These are phyloP conservation scores for Perognathus longimembris DNA, from an alignment of 2,113 vertebrate genomes.

Conservation along the genomic window DNA sequence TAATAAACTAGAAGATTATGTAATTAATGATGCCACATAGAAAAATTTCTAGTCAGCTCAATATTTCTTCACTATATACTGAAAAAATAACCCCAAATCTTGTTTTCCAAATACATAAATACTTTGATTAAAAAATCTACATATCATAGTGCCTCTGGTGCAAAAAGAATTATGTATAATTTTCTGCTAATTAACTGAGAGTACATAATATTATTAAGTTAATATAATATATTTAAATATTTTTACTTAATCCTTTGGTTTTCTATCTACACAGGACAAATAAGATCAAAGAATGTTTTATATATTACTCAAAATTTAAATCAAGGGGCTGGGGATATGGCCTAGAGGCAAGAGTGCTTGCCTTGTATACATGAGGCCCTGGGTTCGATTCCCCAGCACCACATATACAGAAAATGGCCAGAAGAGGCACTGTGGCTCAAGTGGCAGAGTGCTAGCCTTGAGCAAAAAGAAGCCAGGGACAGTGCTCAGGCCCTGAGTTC, in stretches of 20 bases:
- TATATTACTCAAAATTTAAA: slow-evolving; percentile 45
- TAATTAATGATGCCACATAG: not conserved
- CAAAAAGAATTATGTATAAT: not conserved
- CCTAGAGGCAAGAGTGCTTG: no score
- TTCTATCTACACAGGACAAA: not conserved
- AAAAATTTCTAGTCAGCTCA: not conserved
- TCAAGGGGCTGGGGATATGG: no score
- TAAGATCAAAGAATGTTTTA: not conserved
- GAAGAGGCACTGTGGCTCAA: no score
- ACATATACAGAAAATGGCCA: no score
- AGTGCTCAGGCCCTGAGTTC: no score
- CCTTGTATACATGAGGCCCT: no score
- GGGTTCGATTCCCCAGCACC: no score
- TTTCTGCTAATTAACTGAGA: not conserved
- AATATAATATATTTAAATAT: not conserved
- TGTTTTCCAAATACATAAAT: slow-evolving; percentile 26
- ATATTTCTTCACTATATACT: not conserved
- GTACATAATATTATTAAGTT: slow-evolving; percentile 22
- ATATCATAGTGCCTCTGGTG: not conserved
- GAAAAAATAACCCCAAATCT: not conserved
- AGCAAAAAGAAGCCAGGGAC: no score
- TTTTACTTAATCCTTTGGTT: not conserved
- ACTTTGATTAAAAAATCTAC: not conserved
- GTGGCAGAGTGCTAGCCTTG: no score
- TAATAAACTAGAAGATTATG: not conserved